Base-by-base conservation (phyloP, 1,140 invertebrate species). In the Maniola jurtina region DNA sequence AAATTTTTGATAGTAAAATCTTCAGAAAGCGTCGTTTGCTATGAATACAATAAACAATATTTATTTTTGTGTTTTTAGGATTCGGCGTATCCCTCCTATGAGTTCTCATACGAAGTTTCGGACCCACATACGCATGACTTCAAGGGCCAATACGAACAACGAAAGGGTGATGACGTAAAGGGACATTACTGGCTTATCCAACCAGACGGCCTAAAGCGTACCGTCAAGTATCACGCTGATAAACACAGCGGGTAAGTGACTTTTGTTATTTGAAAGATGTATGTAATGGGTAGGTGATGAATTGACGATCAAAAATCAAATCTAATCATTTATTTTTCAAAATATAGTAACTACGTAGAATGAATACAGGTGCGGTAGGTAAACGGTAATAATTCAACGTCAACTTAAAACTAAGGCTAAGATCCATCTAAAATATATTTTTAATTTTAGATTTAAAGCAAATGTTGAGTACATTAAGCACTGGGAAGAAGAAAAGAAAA, bases 101-200 rank as follows among this genome's bases (percentile, higher is more conserved):
- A 92, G 72, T 93, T 92, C 86, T 83, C 91, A 14, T 93, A 93
- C 78, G 77, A 84, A 59, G 93, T 94, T 6, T 77, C 89, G 25
- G 92, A 92, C 77, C 86, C 92, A 10, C 92, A 93, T 71, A 93
- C 86, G 33, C 76, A 86, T 64, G 88, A 90, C 60, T 71, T 77
- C 50, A 90, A 90, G 66, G 81, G 80, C 78, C 70, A 93, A 76
- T 81, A 92, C 66, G 93, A 93, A 78, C 83, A 85, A 34, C 84
- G 93, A 36, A 82, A 93, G 42, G 92, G 92, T 11, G 92, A 93
- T 72, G 84, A 89, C 50, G 92, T 93, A 13, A 91, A 91, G 36
- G 77, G 77, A 67, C 59, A 65, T 34, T 79, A 79, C 64, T 79
- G 77, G 77, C 71, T 79, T 25, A n/a, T 73, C 42, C 70, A 79